phyloP scores from a whole-genome alignment of 2,113 vertebrate species.

The Salvator merianae region DNA sequence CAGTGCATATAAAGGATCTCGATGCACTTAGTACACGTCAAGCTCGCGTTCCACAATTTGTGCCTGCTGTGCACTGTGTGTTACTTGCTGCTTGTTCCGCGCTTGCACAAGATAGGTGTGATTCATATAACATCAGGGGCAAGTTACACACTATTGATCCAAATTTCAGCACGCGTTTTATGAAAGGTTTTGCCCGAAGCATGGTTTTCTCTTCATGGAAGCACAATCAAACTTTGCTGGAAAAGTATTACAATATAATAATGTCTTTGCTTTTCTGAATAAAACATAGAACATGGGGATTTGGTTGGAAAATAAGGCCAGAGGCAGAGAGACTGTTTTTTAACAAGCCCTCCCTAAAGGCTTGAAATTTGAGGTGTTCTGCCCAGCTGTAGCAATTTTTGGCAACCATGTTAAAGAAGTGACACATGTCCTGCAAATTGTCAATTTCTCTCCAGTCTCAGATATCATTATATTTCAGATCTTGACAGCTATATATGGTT shows the following conservation, averaged over 20 bases:
- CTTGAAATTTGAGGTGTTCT: neutral
- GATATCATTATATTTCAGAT: neutral
- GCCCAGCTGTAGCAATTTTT: neutral
- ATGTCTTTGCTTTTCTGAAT: neutral
- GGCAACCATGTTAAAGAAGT: neutral
- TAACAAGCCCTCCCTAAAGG: neutral
- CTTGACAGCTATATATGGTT: neutral
- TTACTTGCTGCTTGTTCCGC: too few relatives aligned
- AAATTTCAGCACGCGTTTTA: too few relatives aligned
- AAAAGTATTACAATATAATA: neutral
- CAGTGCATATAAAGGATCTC: neutral
- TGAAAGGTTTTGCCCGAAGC: too few relatives aligned
- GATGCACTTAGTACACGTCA: too few relatives aligned
- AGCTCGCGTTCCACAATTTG: too few relatives aligned
- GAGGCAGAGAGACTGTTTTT: neutral
- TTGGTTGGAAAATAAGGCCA: neutral
- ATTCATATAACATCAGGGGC: too few relatives aligned
- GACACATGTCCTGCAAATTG: neutral
- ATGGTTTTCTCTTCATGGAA: too few relatives aligned
- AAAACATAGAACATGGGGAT: neutral
- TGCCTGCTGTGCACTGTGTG: too few relatives aligned
- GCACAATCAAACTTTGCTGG: neutral
- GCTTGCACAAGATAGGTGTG: too few relatives aligned
- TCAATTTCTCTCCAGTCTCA: neutral
- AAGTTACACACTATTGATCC: too few relatives aligned